phyloP scores from a whole-genome alignment of 1,140 invertebrate species.

The Asbolus verrucosus region DNA sequence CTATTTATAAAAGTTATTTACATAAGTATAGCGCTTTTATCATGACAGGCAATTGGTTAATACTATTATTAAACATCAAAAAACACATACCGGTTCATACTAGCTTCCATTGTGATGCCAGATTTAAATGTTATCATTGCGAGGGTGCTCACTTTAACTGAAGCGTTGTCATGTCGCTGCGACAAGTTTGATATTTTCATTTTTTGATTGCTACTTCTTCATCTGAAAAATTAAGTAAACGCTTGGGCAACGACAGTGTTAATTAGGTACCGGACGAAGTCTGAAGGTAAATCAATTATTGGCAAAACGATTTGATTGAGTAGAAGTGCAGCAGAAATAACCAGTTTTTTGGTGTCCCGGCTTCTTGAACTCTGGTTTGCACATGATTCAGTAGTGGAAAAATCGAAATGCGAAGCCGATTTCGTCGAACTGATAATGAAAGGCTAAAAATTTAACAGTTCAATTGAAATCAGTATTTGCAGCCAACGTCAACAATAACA shows the following conservation, averaged over 20 bases:
- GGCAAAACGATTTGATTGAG: neutral
- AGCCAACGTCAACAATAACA: too few species aligned
- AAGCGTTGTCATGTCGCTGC: neutral
- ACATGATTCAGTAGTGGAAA: neutral
- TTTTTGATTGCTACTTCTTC: too few species aligned
- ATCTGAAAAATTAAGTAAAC: too few species aligned
- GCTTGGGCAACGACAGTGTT: too few species aligned
- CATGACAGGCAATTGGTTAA: conserved; percentile 27
- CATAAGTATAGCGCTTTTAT: conserved; percentile 16
- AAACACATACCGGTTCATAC: conserved; percentile 35
- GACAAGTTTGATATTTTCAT: neutral
- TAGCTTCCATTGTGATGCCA: conserved; percentile 9
- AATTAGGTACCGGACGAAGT: too few species aligned
- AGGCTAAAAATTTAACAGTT: too few species aligned
- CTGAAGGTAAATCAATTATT: neutral
- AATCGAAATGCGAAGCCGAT: neutral
- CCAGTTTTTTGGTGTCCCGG: neutral
- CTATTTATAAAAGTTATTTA: conserved; percentile 26
- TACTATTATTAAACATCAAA: conserved; percentile 41
- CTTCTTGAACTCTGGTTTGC: conserved; percentile 7
- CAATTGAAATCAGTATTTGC: too few species aligned
- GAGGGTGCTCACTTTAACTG: too few species aligned
- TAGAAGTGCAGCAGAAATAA: conserved; percentile 18
- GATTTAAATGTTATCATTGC: conserved; percentile 24
- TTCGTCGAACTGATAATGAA: too few species aligned